phyloP scores from a whole-genome alignment of 2,113 vertebrate species.

The Verasper variegatus region DNA sequence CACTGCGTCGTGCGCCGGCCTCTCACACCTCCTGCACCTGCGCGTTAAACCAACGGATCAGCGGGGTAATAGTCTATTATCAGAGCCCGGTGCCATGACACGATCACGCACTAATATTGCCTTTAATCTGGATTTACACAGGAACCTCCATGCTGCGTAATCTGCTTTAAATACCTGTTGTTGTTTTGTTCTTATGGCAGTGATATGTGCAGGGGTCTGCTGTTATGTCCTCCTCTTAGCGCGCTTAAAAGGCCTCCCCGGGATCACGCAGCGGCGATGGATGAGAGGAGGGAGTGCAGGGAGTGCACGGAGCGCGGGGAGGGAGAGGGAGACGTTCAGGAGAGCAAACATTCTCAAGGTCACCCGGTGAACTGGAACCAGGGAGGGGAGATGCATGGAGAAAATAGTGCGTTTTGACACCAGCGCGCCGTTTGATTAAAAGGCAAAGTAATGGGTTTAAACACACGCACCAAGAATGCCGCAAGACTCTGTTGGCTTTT shows the following conservation, averaged over 20 bases:
- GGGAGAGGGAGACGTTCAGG: conserved; percentile 88
- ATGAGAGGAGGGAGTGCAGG: not conserved
- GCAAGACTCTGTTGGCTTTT: conserved; percentile 92
- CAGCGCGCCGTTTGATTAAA: conserved; percentile 96
- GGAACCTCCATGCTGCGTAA: not conserved
- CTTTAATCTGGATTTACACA: conserved; percentile 39
- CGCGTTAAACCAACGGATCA: conserved; percentile 62
- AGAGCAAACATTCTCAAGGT: conserved; percentile 99
- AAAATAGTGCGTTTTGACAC: conserved; percentile 96
- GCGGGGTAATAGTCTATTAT: conserved; percentile 43
- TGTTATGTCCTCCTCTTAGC: conserved; percentile 25
- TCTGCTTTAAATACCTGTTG: not conserved
- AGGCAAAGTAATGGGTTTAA: conserved; percentile 99
- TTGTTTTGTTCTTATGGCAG: not conserved
- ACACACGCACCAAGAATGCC: conserved; percentile 93
- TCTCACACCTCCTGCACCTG: conserved; percentile 31
- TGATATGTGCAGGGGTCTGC: not conserved
- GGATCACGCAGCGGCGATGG: not conserved
- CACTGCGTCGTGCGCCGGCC: conserved; percentile 4
- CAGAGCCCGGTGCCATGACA: conserved; percentile 44
- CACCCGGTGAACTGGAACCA: conserved; percentile 94
- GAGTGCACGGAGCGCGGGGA: not conserved
- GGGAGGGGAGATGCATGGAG: conserved; percentile 91
- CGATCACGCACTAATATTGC: conserved; percentile 48
- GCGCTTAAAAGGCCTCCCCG: not conserved